These are phyloP conservation scores for Columba janthina DNA, from an alignment of 2,113 vertebrate genomes.

Conservation along the genomic window DNA sequence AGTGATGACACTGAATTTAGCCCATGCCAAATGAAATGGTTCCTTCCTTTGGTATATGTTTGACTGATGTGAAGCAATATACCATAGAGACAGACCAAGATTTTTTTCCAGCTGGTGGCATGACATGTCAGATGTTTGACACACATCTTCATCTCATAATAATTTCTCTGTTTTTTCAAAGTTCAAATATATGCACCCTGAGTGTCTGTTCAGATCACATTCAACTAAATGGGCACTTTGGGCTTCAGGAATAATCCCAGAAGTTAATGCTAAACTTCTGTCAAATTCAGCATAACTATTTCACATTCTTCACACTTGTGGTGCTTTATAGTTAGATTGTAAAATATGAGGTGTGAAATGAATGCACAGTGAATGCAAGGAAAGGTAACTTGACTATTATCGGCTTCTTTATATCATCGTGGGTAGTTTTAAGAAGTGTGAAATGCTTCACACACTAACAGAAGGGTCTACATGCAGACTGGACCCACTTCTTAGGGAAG, in stretches of 20 bases:
- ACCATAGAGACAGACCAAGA: neutral
- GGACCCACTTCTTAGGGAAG: too few relatives aligned
- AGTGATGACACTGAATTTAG: neutral
- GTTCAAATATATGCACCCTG: neutral
- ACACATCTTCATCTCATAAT: neutral
- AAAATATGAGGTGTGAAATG: neutral
- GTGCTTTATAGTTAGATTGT: neutral
- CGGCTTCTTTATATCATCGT: rapidly evolving
- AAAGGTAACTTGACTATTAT: neutral
- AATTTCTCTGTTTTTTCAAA: neutral
- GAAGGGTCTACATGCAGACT: too few relatives aligned
- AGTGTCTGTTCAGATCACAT: neutral
- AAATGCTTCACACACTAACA: neutral
- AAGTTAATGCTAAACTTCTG: neutral
- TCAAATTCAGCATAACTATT: neutral
- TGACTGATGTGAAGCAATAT: neutral
- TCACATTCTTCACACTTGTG: neutral
- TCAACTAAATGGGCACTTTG: neutral
- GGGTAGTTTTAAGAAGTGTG: neutral
- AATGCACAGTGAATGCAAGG: neutral
- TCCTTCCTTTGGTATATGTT: neutral
- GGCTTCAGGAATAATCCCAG: neutral
- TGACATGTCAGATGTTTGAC: neutral
- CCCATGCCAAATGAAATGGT: neutral
- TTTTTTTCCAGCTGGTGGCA: neutral